Evolutionary conservation across 2,113 vertebrate species (phyloP).

Genomic region (Gavia stellata): DNA sequence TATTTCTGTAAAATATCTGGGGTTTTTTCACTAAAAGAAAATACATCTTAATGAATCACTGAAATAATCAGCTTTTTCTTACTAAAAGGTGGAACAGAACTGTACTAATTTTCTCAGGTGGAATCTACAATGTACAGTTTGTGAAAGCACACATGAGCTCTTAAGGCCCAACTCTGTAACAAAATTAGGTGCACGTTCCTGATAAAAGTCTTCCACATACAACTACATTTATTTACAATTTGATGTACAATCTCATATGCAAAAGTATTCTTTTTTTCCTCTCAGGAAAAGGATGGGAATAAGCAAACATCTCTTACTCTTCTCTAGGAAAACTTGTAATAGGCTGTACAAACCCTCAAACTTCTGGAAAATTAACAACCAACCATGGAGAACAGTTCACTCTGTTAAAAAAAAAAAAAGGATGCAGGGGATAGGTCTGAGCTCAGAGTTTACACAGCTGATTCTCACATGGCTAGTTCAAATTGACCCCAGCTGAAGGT

Average conservation of each 20-base stretch:
- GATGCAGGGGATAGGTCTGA: neutral
- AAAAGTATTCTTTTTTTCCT: neutral
- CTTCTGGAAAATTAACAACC: neutral
- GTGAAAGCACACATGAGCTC: neutral
- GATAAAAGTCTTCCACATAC: neutral
- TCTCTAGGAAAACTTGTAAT: neutral
- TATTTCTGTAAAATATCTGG: neutral
- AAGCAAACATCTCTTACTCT: neutral
- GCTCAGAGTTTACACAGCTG: neutral
- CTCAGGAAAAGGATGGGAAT: neutral
- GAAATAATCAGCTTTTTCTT: neutral
- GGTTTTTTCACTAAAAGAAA: neutral
- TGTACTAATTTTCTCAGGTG: neutral
- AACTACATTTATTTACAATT: neutral
- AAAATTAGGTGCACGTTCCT: neutral
- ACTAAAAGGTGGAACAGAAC: neutral
- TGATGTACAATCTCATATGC: neutral
- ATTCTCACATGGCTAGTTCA: neutral
- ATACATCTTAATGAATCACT: neutral
- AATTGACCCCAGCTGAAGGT: neutral
- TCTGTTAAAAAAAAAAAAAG: neutral
- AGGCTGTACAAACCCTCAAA: neutral
- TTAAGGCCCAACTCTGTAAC: neutral
- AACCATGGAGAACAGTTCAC: neutral
- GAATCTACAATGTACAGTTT: neutral